Percentiles rank a stretch among this genome's conserved stretches.
Conservation (phyloP, 2,113 vertebrate genomes). For the Alligator sinensis region DNA sequence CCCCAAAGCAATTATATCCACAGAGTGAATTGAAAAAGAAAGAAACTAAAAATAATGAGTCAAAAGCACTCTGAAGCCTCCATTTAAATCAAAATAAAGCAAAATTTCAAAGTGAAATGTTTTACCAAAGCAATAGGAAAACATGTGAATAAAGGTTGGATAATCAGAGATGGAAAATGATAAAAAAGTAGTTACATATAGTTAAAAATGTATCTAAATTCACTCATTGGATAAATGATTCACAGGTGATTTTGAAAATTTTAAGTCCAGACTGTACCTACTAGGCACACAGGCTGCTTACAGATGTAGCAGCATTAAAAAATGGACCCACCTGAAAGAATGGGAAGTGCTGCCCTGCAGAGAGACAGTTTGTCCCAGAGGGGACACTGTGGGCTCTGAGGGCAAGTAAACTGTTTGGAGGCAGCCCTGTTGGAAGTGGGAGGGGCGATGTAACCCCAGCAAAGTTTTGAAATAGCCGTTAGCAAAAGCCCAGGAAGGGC, state of each 20-base stretch:
- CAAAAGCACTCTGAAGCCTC: neutral
- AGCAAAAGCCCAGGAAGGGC: too few relatives aligned
- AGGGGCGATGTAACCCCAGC: too few relatives aligned
- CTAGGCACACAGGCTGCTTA: too few relatives aligned
- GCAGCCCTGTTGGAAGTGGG: too few relatives aligned
- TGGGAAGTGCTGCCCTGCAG: too few relatives aligned
- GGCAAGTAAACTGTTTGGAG: too few relatives aligned
- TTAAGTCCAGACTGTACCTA: neutral
- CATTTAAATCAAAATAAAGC: neutral
- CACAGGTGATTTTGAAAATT: neutral
- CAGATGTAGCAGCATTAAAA: too few relatives aligned
- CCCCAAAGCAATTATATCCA: neutral
- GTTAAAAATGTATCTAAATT: neutral
- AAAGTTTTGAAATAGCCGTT: too few relatives aligned
- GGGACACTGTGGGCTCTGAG: too few relatives aligned
- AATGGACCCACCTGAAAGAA: too few relatives aligned
- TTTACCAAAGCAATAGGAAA: neutral
- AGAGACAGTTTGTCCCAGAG: too few relatives aligned
- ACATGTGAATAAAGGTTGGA: neutral
- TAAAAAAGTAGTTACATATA: neutral
- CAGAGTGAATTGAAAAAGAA: neutral
- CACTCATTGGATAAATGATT: neutral
- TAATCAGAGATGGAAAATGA: neutral
- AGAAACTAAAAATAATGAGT: neutral
- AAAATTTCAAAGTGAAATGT: neutral